Conservation (phyloP, 2,888 invertebrate genomes). For the Campoplex nolae region DNA sequence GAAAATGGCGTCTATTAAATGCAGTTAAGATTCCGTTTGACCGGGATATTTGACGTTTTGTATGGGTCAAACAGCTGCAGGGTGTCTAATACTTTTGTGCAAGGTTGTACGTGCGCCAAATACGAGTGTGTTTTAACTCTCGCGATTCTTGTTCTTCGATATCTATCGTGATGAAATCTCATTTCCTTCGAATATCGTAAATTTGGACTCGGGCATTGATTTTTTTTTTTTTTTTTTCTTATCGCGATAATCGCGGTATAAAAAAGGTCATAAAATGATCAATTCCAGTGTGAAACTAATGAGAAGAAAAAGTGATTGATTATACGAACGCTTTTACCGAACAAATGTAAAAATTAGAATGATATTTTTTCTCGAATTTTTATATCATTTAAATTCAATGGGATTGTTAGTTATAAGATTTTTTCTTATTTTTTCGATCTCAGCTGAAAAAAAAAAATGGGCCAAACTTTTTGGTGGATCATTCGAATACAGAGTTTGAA, state of each 20-base stretch:
- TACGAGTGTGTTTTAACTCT: not conserved
- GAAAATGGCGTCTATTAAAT: too few species aligned
- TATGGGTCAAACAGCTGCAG: too few species aligned
- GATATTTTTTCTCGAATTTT: too few species aligned
- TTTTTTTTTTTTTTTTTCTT: not conserved
- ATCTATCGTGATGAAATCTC: constrained; percentile 27
- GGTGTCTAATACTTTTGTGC: too few species aligned
- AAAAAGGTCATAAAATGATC: not conserved
- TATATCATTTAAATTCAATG: not conserved
- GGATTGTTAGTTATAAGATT: not conserved
- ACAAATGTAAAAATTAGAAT: not conserved
- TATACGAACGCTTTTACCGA: not conserved
- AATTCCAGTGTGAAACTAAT: not conserved
- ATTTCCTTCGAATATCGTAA: not conserved
- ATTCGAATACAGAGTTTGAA: not conserved
- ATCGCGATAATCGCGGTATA: not conserved
- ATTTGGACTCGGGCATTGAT: constrained; percentile 2
- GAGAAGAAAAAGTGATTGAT: not conserved
- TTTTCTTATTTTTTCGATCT: not conserved
- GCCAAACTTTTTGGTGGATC: not conserved
- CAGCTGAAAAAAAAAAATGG: not conserved
- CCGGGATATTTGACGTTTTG: too few species aligned
- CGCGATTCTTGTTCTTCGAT: constrained; percentile 3
- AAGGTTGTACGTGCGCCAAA: not conserved
- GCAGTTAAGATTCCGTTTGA: too few species aligned